Evolutionary conservation across 2,888 invertebrate genomes (phyloP).

Genomic region (Eupithecia centaureata): DNA sequence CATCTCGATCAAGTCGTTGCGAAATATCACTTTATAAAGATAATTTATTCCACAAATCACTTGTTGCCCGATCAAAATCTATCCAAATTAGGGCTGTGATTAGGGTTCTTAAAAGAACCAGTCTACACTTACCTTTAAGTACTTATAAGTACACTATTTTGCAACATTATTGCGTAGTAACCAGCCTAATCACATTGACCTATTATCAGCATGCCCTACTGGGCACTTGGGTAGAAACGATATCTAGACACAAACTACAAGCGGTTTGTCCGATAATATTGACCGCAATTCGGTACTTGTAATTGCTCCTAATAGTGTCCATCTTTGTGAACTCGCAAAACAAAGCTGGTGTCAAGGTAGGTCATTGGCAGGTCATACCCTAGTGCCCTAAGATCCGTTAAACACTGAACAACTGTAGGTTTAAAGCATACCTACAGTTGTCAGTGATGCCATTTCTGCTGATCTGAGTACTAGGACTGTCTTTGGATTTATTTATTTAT

Average conservation of each 20-base stretch:
- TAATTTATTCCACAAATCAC: constrained; percentile 22
- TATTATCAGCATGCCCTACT: constrained; percentile 23
- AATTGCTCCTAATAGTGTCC: not conserved
- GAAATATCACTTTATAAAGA: constrained; percentile 11
- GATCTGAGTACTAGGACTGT: too few relatives aligned
- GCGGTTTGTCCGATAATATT: constrained; percentile 4
- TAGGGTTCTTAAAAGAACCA: constrained; percentile 10
- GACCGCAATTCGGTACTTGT: constrained; percentile 9
- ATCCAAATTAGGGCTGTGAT: not conserved
- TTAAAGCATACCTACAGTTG: not conserved
- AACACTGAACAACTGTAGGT: too few relatives aligned
- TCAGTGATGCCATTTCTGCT: too few relatives aligned
- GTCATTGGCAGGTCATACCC: not conserved
- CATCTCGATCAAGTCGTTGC: not conserved
- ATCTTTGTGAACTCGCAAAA: not conserved
- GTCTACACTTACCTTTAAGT: constrained; percentile 4
- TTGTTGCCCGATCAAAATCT: constrained; percentile 8
- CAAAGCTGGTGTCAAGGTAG: not conserved
- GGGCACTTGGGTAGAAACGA: not conserved
- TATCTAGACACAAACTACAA: constrained; percentile 4
- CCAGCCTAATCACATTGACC: constrained; percentile 23
- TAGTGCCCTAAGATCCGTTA: not conserved
- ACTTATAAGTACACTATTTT: not conserved
- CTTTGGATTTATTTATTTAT: too few relatives aligned
- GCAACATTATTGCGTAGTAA: constrained; percentile 5